Percentiles rank a stretch among this genome's conserved stretches.
Evolutionary conservation across 2,113 vertebrate genomes (phyloP).

Genomic region (Eudyptes chrysolophus): DNA sequence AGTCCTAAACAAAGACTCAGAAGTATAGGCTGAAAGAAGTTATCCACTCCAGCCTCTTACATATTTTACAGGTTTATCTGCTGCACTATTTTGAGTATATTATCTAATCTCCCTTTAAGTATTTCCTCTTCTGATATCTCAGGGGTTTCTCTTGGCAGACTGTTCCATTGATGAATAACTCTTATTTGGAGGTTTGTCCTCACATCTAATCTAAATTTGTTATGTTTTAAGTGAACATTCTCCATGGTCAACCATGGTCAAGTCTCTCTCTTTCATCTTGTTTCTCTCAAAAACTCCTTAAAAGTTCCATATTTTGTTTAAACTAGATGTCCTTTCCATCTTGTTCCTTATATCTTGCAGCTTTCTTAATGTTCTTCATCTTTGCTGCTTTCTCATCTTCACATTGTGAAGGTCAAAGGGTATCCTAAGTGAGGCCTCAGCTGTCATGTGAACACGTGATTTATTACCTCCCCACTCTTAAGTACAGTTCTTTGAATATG

Average conservation of each 20-base stretch:
- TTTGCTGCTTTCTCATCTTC: conserved; percentile 11
- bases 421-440: neutral
- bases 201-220: conserved; percentile 59
- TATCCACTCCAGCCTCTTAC: neutral
- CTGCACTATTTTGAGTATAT: conserved; percentile 50
- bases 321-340: conserved; percentile 1
- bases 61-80: conserved; percentile 39
- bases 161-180: conserved; percentile 54
- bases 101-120: conserved; percentile 75
- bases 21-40: neutral
- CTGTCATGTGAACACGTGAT: neutral
- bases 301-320: conserved; percentile 43
- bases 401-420: conserved; percentile 32
- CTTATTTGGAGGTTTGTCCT: conserved; percentile 65
- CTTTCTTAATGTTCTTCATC: conserved; percentile 38
- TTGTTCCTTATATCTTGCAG: conserved; percentile 14
- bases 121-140: conserved; percentile 64
- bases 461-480: neutral
- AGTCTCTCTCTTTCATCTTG: conserved; percentile 37
- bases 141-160: conserved; percentile 62
- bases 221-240: conserved; percentile 51
- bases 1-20: neutral
- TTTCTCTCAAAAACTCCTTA: conserved; percentile 21
- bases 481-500: neutral
- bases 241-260: neutral